Conservation (phyloP, 1,140 invertebrate species). For the Drosophila watanabei region DNA sequence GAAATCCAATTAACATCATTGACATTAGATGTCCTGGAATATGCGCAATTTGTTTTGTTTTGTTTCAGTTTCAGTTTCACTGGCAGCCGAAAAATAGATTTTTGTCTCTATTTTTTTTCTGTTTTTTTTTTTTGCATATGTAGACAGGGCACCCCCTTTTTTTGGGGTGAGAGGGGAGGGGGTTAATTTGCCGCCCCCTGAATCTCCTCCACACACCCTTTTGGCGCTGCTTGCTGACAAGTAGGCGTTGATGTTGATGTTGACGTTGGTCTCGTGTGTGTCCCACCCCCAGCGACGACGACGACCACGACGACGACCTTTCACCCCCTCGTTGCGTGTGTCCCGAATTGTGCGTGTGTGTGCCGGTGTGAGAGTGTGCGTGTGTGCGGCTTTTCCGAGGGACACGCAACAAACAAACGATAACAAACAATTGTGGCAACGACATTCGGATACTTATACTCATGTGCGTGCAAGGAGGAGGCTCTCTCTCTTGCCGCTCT, state of each 20-base stretch:
- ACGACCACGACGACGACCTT: conserved; percentile 1
- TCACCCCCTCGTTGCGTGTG: conserved; percentile 42
- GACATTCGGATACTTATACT: conserved; percentile 38
- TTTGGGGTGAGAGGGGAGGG: background rate
- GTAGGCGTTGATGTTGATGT: conserved; percentile 65
- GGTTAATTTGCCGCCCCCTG: conserved; percentile 14
- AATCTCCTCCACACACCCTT: conserved; percentile 32
- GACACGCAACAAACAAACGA: conserved; percentile 61
- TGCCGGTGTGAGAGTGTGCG: conserved; percentile 16
- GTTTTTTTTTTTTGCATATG: conserved; percentile 30
- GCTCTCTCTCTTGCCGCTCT: background rate
- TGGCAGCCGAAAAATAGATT: conserved; percentile 55
- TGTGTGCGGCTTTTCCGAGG: conserved; percentile 24
- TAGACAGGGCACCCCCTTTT: conserved; percentile 29
- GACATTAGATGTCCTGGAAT: conserved; percentile 76
- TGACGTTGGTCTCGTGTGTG: conserved; percentile 64
- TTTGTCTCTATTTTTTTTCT: conserved; percentile 13
- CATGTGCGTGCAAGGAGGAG: conserved; percentile 1
- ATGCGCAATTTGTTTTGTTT: conserved; percentile 78
- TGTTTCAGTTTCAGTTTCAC: conserved; percentile 10
- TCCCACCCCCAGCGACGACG: conserved; percentile 15
- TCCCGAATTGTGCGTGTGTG: conserved; percentile 26
- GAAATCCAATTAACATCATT: conserved; percentile 83
- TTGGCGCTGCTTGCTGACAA: conserved; percentile 39
- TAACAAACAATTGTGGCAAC: conserved; percentile 62